These are phyloP conservation scores for Drosophila subpulchrella DNA, from an alignment of 1,140 invertebrate genomes.

Conservation along the genomic window DNA sequence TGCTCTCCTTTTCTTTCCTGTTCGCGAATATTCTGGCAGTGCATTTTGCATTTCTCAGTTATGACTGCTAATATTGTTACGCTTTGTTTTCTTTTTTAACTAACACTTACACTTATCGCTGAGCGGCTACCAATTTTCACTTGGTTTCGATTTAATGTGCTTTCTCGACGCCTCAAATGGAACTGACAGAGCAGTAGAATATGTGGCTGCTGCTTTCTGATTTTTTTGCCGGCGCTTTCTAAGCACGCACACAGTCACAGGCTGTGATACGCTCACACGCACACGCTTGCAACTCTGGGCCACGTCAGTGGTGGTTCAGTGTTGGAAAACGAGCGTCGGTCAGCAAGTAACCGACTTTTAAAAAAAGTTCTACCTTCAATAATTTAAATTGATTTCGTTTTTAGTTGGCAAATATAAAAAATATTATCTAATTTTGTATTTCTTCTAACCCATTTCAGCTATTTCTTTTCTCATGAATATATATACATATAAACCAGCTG, in stretches of 20 bases:
- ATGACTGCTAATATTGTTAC: background rate
- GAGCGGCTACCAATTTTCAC: conserved; percentile 11
- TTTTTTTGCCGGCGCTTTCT: conserved; percentile 53
- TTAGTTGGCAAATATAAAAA: too few relatives aligned
- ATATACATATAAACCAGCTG: too few relatives aligned
- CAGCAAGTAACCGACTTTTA: conserved; percentile 5
- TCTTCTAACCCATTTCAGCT: too few relatives aligned
- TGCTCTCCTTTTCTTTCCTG: conserved; percentile 3
- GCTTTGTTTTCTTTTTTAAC: background rate
- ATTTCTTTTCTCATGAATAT: background rate
- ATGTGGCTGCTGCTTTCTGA: conserved; percentile 15
- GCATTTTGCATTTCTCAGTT: background rate
- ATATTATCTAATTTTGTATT: too few relatives aligned
- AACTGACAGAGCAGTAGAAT: conserved; percentile 61
- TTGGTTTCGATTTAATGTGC: conserved; percentile 23
- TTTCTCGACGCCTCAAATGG: conserved; percentile 63
- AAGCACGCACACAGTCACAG: conserved; percentile 21
- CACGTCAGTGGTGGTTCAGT: conserved; percentile 66
- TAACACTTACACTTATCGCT: conserved; percentile 55
- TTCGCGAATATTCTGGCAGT: conserved; percentile 15
- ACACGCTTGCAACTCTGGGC: conserved; percentile 36
- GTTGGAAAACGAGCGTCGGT: conserved; percentile 34
- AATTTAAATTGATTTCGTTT: background rate
- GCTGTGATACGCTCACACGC: conserved; percentile 19
- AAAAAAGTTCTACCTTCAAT: background rate